Conservation (phyloP, 2,888 invertebrate genomes). For the Drosophila sordidula region DNA sequence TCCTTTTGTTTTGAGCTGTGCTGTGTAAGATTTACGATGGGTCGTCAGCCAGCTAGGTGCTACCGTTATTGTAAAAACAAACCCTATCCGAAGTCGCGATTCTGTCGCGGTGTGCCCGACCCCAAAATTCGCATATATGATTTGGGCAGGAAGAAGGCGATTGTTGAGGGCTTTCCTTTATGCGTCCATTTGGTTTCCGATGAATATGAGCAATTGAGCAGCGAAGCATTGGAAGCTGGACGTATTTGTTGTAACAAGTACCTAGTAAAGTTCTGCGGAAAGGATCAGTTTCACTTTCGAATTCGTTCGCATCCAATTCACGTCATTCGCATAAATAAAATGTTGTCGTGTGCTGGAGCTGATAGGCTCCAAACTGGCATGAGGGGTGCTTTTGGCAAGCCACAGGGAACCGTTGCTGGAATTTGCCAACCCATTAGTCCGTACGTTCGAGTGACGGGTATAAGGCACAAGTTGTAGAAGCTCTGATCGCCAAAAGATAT, state of each 20-base stretch:
- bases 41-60: slow-evolving; percentile 99
- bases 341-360: slow-evolving; percentile 99
- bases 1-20: slow-evolving; percentile 15
- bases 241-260: slow-evolving; percentile 99
- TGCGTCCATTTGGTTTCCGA: slow-evolving; percentile 99
- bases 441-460: slow-evolving; percentile 98
- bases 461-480: slow-evolving; percentile 98
- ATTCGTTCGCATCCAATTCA: slow-evolving; percentile 99
- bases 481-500: slow-evolving; percentile 99
- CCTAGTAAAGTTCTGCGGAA: slow-evolving; percentile 99
- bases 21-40: slow-evolving; percentile 89
- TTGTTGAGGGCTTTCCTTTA: slow-evolving; percentile 98
- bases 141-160: slow-evolving; percentile 98
- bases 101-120: slow-evolving; percentile 99
- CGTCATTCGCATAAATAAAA: slow-evolving; percentile 99
- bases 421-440: slow-evolving; percentile 99
- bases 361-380: slow-evolving; percentile 99
- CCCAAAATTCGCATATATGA: slow-evolving; percentile 99
- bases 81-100: slow-evolving; percentile 99
- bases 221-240: slow-evolving; percentile 99
- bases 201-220: slow-evolving; percentile 99
- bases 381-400: slow-evolving; percentile 99
- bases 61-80: slow-evolving; percentile 99
- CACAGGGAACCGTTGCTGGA: slow-evolving; percentile 99
- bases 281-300: slow-evolving; percentile 99